Percentiles rank a stretch among this genome's conserved stretches.
These are phyloP conservation scores for Oxytorus armatus DNA, from an alignment of 2,888 invertebrate species.

Conservation along the genomic window DNA sequence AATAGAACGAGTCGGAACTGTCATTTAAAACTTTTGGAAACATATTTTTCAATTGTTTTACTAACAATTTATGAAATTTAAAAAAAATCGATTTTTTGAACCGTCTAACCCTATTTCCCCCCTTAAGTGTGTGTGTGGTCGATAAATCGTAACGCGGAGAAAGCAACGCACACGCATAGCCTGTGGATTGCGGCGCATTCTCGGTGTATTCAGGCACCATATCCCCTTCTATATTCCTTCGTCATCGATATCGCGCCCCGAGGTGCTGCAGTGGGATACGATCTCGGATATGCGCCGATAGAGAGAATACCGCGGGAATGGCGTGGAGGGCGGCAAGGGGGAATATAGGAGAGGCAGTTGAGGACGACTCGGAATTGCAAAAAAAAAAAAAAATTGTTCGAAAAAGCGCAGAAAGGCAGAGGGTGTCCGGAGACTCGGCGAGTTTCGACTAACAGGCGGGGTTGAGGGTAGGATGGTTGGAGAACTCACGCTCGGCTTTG, in stretches of 20 bases:
- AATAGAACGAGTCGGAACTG: too few relatives aligned
- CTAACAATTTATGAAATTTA: too few relatives aligned
- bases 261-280: slow-evolving; percentile 41
- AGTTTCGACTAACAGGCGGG: slow-evolving; percentile 34
- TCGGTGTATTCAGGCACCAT: slow-evolving; percentile 21
- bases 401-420: slow-evolving; percentile 71
- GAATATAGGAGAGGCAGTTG: background rate
- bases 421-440: slow-evolving; percentile 32
- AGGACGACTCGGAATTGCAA: slow-evolving; percentile 39
- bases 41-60: too few relatives aligned
- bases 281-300: slow-evolving; percentile 60
- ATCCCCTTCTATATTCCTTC: slow-evolving; percentile 56
- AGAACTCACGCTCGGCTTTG: slow-evolving; percentile 43
- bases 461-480: slow-evolving; percentile 16
- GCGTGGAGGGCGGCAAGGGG: background rate
- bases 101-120: too few relatives aligned
- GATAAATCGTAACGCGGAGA: too few relatives aligned
- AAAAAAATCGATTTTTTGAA: too few relatives aligned
- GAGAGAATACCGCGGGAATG: slow-evolving; percentile 32
- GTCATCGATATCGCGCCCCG: slow-evolving; percentile 57
- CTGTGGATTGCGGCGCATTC: too few relatives aligned
- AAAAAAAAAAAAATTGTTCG: slow-evolving; percentile 65
- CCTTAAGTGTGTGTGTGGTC: too few relatives aligned
- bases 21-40: too few relatives aligned
- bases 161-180: too few relatives aligned